Conservation (phyloP, 1,140 invertebrate species). For the Pachyrhynchus sulphureomaculatus region DNA sequence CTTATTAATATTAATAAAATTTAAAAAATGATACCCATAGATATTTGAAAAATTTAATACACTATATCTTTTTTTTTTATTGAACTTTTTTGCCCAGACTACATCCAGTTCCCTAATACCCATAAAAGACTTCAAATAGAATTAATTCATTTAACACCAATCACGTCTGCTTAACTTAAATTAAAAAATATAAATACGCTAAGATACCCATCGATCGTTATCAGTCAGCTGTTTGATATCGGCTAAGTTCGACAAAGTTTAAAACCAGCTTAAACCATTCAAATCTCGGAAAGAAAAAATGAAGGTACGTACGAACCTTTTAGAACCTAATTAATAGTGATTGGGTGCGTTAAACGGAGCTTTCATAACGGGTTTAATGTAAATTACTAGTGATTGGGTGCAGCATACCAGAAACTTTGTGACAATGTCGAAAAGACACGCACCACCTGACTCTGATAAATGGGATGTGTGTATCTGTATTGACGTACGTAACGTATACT, state of each 20-base stretch:
- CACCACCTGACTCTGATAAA: constrained; percentile 33
- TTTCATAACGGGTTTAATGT: constrained; percentile 4
- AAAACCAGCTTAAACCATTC: too few species aligned
- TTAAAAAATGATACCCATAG: too few species aligned
- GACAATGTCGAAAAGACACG: constrained; percentile 34
- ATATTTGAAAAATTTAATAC: too few species aligned
- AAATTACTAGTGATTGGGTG: constrained; percentile 25
- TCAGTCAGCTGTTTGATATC: constrained; percentile 34
- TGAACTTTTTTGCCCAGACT: too few species aligned
- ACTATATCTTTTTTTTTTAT: too few species aligned
- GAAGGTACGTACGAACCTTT: constrained; percentile 40
- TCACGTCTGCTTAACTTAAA: constrained; percentile 19
- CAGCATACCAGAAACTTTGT: constrained; percentile 18
- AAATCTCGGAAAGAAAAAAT: constrained; percentile 34
- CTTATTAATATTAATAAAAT: too few species aligned
- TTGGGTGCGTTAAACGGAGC: too few species aligned
- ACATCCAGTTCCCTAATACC: too few species aligned
- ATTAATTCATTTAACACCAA: constrained; percentile 23
- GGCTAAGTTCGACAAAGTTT: constrained; percentile 2
- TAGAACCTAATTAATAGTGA: constrained; percentile 20
- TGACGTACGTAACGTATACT: constrained; percentile 36
- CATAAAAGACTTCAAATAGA: constrained; percentile 2
- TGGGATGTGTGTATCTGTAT: constrained; percentile 35
- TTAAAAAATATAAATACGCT: constrained; percentile 35
- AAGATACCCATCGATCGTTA: constrained; percentile 26